A percentile compares a stretch with the other conserved stretches of the same genome.
phyloP scores from a whole-genome alignment of 2,113 vertebrate genomes.

The Bolborhynchus lineola region DNA sequence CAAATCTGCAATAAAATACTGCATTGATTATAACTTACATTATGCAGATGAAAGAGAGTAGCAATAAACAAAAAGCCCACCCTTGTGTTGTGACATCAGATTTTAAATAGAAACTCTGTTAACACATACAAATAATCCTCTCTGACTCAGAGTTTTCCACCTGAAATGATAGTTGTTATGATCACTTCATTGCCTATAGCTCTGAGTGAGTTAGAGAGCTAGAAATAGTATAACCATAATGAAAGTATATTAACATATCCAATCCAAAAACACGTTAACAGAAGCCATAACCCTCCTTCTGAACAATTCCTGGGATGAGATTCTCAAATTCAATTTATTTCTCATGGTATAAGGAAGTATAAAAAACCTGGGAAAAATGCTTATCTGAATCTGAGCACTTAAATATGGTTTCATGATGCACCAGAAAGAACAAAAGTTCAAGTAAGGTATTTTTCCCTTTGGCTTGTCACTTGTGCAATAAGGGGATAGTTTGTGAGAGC shows the following conservation, averaged over 20 bases:
- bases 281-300: slow-evolving; percentile 20
- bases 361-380: not conserved
- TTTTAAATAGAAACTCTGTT: not conserved
- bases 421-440: not conserved
- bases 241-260: slow-evolving; percentile 6
- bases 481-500: not conserved
- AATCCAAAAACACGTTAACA: not conserved
- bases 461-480: not conserved
- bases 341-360: not conserved
- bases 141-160: not conserved
- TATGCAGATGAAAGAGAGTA: not conserved
- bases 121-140: not conserved
- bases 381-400: not conserved
- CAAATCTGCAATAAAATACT: slow-evolving; percentile 20
- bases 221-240: not conserved
- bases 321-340: slow-evolving; percentile 28
- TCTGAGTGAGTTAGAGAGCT: not conserved
- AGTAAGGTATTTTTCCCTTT: not conserved
- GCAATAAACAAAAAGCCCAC: not conserved
- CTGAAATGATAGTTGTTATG: not conserved
- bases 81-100: not conserved
- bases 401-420: not conserved
- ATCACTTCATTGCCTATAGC: not conserved
- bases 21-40: slow-evolving; percentile 31
- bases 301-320: slow-evolving; percentile 1